Base-by-base conservation (phyloP, 2,888 invertebrate species). In the Eupithecia exiguata region DNA sequence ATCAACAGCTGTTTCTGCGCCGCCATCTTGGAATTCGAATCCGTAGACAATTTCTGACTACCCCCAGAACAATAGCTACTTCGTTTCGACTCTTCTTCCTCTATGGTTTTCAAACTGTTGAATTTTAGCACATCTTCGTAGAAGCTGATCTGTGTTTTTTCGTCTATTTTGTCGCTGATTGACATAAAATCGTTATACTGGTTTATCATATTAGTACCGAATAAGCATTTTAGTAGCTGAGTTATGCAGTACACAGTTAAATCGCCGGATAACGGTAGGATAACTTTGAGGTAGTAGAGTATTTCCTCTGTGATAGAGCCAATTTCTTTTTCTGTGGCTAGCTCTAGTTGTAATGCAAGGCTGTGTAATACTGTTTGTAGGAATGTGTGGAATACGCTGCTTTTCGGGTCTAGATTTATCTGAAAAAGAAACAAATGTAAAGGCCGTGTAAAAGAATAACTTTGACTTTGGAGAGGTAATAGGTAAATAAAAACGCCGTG, bases 281-380 rank as follows among this genome's bases (percentile, higher is more conserved):
- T 96, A 0, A 96, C 95, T 83, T 96, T 96, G 10, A 98, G 92
- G 86, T 97, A 98, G 80, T 94, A 95, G 0, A 98, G 92, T 21
- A 98, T 93, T 89, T 98, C 98, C 90, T 98, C 98, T 0, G 97
- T 96, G 68, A 97, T 95, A 68, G 95, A 92, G 1, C 97, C 97
- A 43, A 97, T 95, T 88, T 98, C 98, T 35, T 92, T 92, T 69
- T 96, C 94, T 0, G 96, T 96, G 1, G 96, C 95, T 46, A 97
- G 90, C 90, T 97, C 97, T 75, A 97, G 87, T 66, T 97, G 95
- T 75, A 97, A 96, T 0, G 97, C 96, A 36, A 98, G 87, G 7
- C 96, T 95, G 76, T 96, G 95, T 10, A 97, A 91, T 0, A 96
- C 93, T 10, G 96, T 95, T 74, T 95, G 95, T 70, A 97, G 88